Evolutionary conservation across 2,797 vertebrate genomes (phyloP), one percentile per base, ranked within the genome.

Genomic region (Euthynnus affinis): DNA sequence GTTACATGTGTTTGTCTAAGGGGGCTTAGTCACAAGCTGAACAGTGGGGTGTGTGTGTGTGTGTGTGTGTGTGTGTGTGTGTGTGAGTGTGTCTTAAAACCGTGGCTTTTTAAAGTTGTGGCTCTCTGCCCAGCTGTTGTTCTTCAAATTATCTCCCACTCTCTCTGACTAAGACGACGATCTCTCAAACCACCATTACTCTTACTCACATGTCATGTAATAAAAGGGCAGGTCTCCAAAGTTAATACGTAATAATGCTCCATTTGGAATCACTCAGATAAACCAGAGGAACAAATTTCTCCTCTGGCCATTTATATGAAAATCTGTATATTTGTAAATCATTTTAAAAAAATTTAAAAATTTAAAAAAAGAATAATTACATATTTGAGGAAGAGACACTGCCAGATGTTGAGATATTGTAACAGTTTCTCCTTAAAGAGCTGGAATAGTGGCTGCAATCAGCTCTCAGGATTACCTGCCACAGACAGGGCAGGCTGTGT

Each of bases 111-210:
- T 52, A 75, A 76, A 81, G 80, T 44, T 6, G 71, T 90, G 80
- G 88, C 90, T 80, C 58, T 61, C 74, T 83, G 86, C 82, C 91
- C 87, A 85, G 93, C 87, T 93, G 92, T 91, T 92, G 86, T 82
- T 84, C 91, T 89, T 93, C 72, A 91, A 56, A 86, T 60, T 37
- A 76, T 87, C 84, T 87, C 81, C 81, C 81, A 75, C 81, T 85
- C 75, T 75, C 57, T 87, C 55, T 87, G 82, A 84, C 84, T 87
- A 78, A 89, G 60, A 58, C 60, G 1, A n/a, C 0, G 27, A 44
- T 81, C 71, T 74, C 25, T 70, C 70, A 64, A 77, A 1, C 72
- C 48, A 49, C 56, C 65, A 77, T 66, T 64, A 51, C 73, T 86
- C 71, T 79, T 71, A 72, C 81, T 81, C 79, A 76, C 71, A 65